Base-by-base conservation (phyloP, 2,888 invertebrate species). In the Rhodophaea formosa region DNA sequence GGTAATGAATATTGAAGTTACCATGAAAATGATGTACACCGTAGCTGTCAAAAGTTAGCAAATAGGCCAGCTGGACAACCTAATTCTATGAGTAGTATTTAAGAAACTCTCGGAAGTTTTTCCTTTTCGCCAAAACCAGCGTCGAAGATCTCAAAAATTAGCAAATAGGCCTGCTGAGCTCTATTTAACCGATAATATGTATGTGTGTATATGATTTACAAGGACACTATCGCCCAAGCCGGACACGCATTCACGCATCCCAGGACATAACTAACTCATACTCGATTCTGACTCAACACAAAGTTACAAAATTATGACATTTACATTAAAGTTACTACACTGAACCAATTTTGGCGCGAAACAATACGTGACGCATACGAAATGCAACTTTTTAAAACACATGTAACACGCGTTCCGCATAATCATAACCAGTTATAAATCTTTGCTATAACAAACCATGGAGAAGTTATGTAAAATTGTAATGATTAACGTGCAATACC, bases 401-500 rank as follows among this genome's bases (percentile, higher is more conserved):
- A 23, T 17, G 6, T 46, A 29, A 47, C 47, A 29, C 8, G 3
- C 44, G 47, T n/a, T 29, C 30, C 30, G n/a, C 7, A 47, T 47
- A 29, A 47, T 12, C 47, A 47, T 47, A 47, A 47, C 16, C 17
- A 17, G 16, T 53, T 23, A 29, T n/a, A 43, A 12, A 8, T 17
- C 23, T 42, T 42, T 42, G 39, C 23, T n/a, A 53, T 16, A 32
- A 44, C 30, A 53, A 53, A 43, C 30, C 53, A 54, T 54, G 43
- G 53, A 32, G 14, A n/a, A 12, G 53, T 54, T 54, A 54, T 45
- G 44, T 44, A 54, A 54, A 54, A 30, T 16, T 7, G 30, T 30
- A 54, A 42, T 12, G 7, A n/a, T 12, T 23, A 1, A 16, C 30
- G 30, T n/a, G 44, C 53, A 53, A 53, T 53, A 53, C 29, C 39